A percentile compares a stretch with the other conserved stretches of the same genome.
These are phyloP conservation scores for Peucedramus taeniatus DNA, from an alignment of 2,113 vertebrate species.

Conservation along the genomic window DNA sequence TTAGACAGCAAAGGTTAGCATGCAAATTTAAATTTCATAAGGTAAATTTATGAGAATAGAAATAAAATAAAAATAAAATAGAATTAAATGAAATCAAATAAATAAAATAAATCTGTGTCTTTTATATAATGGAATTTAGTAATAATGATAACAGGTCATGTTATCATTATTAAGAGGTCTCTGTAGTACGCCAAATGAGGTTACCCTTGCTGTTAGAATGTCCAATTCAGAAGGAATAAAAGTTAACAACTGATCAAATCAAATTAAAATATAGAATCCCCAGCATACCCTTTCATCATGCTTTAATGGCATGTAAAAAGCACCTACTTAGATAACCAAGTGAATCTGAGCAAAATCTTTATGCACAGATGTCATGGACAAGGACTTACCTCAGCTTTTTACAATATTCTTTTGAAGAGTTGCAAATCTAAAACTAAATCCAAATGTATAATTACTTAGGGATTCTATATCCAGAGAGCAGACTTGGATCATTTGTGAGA, in stretches of 20 bases:
- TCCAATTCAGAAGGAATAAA: constrained; percentile 52
- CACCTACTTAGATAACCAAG: not conserved
- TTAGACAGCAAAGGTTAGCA: not conserved
- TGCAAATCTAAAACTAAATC: constrained; percentile 38
- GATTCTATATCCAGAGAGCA: not conserved
- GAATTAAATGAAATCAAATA: not conserved
- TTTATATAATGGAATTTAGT: not conserved
- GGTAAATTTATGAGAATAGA: not conserved
- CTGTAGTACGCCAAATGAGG: not conserved
- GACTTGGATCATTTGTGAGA: not conserved
- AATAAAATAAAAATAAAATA: not conserved
- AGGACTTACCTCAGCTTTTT: constrained; percentile 23
- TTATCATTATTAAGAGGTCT: not conserved
- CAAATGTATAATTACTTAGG: constrained; percentile 17
- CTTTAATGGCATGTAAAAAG: constrained; percentile 45
- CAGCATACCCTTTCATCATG: constrained; percentile 39
- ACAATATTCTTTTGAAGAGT: constrained; percentile 34
- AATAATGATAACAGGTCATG: not conserved
- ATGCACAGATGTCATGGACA: constrained; percentile 3
- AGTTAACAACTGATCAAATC: constrained; percentile 60
- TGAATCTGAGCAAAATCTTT: constrained; percentile 40
- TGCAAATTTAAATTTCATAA: not conserved
- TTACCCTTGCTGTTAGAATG: constrained; percentile 29
- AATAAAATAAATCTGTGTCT: not conserved
- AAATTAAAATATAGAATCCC: constrained; percentile 59